Evolutionary conservation across 2,888 invertebrate genomes (phyloP), one percentile per base, ranked within the genome.

Genomic region (Lasioglossum malachurum): DNA sequence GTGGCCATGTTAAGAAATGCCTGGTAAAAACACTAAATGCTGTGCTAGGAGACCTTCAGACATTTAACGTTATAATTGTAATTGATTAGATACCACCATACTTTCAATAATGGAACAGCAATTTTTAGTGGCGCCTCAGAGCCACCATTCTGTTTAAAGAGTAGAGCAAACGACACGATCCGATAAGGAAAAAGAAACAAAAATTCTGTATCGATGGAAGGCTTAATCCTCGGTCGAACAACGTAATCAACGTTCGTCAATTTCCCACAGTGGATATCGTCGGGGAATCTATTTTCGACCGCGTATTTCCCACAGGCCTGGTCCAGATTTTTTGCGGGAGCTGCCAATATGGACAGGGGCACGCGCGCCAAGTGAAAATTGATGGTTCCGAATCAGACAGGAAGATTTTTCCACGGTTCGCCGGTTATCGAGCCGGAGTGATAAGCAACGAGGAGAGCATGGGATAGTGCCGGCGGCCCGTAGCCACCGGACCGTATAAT

Each of bases 1-100:
- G 95, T 95, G 94, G 95, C 96, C 95, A 96, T 95, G 89, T 92
- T 95, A 93, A 92, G 92, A 80, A 92, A 93, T 92, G 91, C 91
- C 90, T 92, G 94, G 93, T 93, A 94, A 91, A 93, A 93, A 93
- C 93, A 94, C 93, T 84, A 88, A 35, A 35, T 2, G 93, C 93
- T 94, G 94, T 92, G 92, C 93, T 91, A 93, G 92, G 90, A 92
- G 91, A 93, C 92, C 92, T 92, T 89, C 87, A 90, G 91, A 91
- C 95, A 90, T 90, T 88, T 90, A 92, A 90, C 94, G 95, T 94
- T 85, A 38, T 38, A 38, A 38, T 38, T 38, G 35, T 38, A 38
- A 5, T 35, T 35, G 35, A 35, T 35, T 35, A 3, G 35, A 35
- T 35, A 35, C 35, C 35, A 35, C 2, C 35, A 35, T 41, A 41